These are phyloP conservation scores for Trissolcus basalis DNA, from an alignment of 1,140 invertebrate species.

Conservation along the genomic window DNA sequence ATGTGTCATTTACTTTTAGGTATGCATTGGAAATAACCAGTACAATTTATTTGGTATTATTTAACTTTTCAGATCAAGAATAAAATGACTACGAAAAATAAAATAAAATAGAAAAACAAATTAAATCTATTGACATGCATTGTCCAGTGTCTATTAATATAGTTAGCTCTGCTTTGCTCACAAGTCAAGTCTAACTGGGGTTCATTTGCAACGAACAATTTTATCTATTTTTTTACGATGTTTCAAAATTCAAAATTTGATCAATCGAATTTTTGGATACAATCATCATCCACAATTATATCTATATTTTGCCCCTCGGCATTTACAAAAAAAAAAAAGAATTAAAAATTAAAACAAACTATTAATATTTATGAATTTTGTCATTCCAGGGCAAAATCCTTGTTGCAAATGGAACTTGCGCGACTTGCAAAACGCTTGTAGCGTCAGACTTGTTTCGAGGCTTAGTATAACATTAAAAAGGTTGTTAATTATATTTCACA, in stretches of 20 bases:
- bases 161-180: constrained; percentile 68
- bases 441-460: background rate
- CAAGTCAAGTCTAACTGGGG: constrained; percentile 74
- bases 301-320: constrained; percentile 74
- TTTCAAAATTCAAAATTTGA: constrained; percentile 35
- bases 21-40: background rate
- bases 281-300: constrained; percentile 65
- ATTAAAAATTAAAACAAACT: constrained; percentile 6
- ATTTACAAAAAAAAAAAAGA: constrained; percentile 6
- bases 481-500: constrained; percentile 70
- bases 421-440: constrained; percentile 59
- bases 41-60: background rate
- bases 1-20: background rate
- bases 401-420: constrained; percentile 77
- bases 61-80: too few species aligned
- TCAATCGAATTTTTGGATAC: constrained; percentile 2
- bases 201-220: constrained; percentile 76
- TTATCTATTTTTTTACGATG: constrained; percentile 35
- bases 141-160: constrained; percentile 35
- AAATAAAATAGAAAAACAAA: too few species aligned
- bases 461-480: background rate
- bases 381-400: constrained; percentile 70
- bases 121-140: constrained; percentile 35
- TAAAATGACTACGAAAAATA: background rate
- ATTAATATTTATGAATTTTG: constrained; percentile 59